These are phyloP conservation scores for Heteromyza rotundicornis DNA, from an alignment of 2,888 invertebrate species.

Conservation along the genomic window DNA sequence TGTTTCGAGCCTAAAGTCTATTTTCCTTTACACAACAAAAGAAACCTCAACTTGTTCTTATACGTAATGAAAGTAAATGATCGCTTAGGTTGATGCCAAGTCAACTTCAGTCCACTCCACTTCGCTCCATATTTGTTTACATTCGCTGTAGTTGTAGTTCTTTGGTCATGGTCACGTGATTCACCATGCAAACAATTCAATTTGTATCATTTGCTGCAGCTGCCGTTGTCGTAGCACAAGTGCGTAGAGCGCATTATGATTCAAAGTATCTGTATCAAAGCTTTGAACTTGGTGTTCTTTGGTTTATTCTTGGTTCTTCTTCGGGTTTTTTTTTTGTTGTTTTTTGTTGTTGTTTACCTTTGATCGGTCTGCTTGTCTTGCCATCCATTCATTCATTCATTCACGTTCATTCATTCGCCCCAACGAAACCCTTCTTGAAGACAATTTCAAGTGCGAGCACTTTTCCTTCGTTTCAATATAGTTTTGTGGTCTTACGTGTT, in stretches of 20 bases:
- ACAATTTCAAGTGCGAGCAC: slow-evolving; percentile 6
- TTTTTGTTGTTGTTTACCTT: slow-evolving; percentile 25
- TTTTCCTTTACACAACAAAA: too few species aligned
- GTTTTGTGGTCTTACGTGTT: slow-evolving; percentile 19
- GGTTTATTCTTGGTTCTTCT: slow-evolving; percentile 18
- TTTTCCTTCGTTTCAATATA: too few species aligned
- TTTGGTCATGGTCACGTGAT: slow-evolving; percentile 58
- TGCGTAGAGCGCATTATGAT: too few species aligned
- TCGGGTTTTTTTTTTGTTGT: slow-evolving; percentile 44
- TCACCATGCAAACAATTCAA: slow-evolving; percentile 53
- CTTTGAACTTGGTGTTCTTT: slow-evolving; percentile 5
- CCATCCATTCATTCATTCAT: too few species aligned
- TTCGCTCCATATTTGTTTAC: slow-evolving; percentile 38
- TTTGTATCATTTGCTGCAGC: slow-evolving; percentile 41
- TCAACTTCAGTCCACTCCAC: slow-evolving; percentile 40
- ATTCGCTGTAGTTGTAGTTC: too few species aligned
- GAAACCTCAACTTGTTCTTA: slow-evolving; percentile 25
- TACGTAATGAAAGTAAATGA: slow-evolving; percentile 53
- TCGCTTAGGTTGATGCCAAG: slow-evolving; percentile 36
- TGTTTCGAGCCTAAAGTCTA: too few species aligned
- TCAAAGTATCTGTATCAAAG: too few species aligned
- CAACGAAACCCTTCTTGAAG: slow-evolving; percentile 1
- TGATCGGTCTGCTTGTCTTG: slow-evolving; percentile 28
- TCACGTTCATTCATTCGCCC: slow-evolving; percentile 11
- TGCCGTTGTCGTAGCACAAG: too few species aligned